Base-by-base conservation (phyloP, 2,113 vertebrate genomes). In the Geococcyx californianus region DNA sequence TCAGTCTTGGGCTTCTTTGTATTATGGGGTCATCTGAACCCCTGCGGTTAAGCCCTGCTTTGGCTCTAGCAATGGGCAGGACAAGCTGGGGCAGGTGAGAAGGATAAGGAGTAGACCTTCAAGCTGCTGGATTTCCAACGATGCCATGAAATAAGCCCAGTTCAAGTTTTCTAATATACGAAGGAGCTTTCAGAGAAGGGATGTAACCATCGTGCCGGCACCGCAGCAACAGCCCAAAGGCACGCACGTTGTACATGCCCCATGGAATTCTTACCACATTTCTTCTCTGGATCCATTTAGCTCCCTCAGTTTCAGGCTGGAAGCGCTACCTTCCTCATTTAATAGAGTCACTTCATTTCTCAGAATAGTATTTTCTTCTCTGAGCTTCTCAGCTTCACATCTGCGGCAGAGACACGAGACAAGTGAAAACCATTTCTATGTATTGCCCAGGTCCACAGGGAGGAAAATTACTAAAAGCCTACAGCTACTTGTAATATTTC, bases 321-420 rank as follows among this genome's bases (percentile, higher is more conserved):
- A 97, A 68, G 97, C 62, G 0, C 90, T 97, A 9, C 97, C 97
- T 45, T 99, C 98, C 88, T 99, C 99, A 17, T 98, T 98, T 69
- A 99, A 79, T 5, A 95, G 90, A 38, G 97, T 95, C 31, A 99
- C 98, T 88, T 98, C 98, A 4, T 93, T 97, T 72, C 96, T 98
- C 74, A 99, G 98, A 49, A 98, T 3, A 11, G 97, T 20, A 31
- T 99, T 99, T 93, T 99, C 99, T 49, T 99, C 98, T 31, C 98
- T 96, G 36, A 99, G 98, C 78, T 97, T 98, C 93, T 98, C 95
- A 18, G 98, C 98, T 95, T 99, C 98, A 25, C 96, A 98, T 89
- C 99, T 99, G 90, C 5, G 81, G 84, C 77, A 80, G 8, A 95
- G 95, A 95, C 47, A 94, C 2, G 31, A 90, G 73, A 86, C 20